Evolutionary conservation across 1,140 invertebrate genomes (phyloP).

Genomic region (Hyposmocoma kahamanoa): DNA sequence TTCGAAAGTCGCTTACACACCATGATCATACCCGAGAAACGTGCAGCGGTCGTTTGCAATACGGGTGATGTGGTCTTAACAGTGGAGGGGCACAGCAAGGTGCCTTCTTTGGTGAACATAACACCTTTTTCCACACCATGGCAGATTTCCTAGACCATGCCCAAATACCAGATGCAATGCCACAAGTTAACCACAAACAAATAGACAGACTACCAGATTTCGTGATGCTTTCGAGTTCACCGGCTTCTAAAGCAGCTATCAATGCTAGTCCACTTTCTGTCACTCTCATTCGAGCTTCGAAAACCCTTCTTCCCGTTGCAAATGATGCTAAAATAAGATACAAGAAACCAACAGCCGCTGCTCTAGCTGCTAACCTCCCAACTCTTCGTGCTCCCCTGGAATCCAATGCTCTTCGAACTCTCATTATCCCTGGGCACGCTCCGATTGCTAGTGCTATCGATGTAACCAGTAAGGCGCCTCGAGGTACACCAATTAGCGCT

Average conservation of each 20-base stretch:
- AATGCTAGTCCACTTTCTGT: conserved; percentile 71
- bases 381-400: conserved; percentile 85
- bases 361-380: conserved; percentile 89
- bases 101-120: conserved; percentile 57
- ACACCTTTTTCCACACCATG: conserved; percentile 80
- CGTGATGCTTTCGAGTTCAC: conserved; percentile 39
- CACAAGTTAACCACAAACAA: conserved; percentile 85
- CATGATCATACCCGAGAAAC: conserved; percentile 58
- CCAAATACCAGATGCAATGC: conserved; percentile 91
- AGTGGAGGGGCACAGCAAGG: conserved; percentile 50
- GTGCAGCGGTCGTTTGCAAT: conserved; percentile 59
- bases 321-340: conserved; percentile 81
- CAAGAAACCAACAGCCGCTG: conserved; percentile 87
- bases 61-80: conserved; percentile 50
- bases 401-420: conserved; percentile 75
- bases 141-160: conserved; percentile 93
- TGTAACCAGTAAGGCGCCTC: conserved; percentile 74
- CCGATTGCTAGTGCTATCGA: conserved; percentile 77
- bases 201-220: conserved; percentile 75
- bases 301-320: conserved; percentile 74
- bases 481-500: conserved; percentile 84
- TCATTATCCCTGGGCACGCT: conserved; percentile 76
- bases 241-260: conserved; percentile 71
- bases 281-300: conserved; percentile 74
- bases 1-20: conserved; percentile 16